phyloP scores from a whole-genome alignment of 2,888 invertebrate species.

The Amiota communis region DNA sequence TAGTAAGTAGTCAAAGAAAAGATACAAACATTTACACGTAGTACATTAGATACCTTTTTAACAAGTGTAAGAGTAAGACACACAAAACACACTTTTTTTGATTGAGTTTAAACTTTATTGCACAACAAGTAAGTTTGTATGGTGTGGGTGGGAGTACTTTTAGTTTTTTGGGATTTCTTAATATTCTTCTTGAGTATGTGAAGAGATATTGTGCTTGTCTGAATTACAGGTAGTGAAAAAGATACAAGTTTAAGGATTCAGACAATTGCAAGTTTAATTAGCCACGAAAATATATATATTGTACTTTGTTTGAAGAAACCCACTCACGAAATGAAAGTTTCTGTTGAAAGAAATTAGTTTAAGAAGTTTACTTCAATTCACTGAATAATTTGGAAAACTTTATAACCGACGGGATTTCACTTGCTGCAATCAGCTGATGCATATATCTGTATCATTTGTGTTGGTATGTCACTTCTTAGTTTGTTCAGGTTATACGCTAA shows the following conservation, averaged over 20 bases:
- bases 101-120: conserved; percentile 30
- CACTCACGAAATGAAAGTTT: background rate
- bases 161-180: conserved; percentile 2
- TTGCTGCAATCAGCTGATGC: conserved; percentile 1
- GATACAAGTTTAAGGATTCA: background rate
- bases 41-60: conserved; percentile 18
- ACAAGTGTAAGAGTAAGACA: background rate
- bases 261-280: conserved; percentile 69
- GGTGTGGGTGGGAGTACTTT: background rate
- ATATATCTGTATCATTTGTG: background rate
- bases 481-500: too few relatives aligned
- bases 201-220: too few relatives aligned
- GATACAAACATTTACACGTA: background rate
- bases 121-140: conserved; percentile 19
- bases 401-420: background rate
- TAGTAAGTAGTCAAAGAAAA: background rate
- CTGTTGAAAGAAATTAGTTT: conserved; percentile 2
- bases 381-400: too few relatives aligned
- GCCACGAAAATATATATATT: conserved; percentile 52
- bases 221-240: background rate
- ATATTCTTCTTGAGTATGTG: background rate
- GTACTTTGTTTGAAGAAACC: background rate
- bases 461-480: background rate
- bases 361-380: conserved; percentile 31
- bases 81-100: conserved; percentile 9